Evolutionary conservation across 2,113 vertebrate genomes (phyloP), one percentile per base, ranked within the genome.

Genomic region (Peromyscus maniculatus): DNA sequence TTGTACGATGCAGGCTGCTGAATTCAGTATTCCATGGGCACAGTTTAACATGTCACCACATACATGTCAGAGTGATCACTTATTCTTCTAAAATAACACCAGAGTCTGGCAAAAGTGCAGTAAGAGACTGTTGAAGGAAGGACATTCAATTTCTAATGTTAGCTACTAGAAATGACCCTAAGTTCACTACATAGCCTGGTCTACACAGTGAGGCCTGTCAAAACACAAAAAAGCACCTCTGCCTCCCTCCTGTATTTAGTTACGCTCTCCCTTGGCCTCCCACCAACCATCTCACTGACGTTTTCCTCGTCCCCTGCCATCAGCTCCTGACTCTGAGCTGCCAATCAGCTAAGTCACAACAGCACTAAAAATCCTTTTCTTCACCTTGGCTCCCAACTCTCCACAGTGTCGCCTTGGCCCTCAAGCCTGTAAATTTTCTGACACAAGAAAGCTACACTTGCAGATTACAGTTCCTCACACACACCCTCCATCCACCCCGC

Each of bases 11-110:
- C 12, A 83, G 79, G 19, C 33, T 86, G 59, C 43, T 7, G 28
- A 79, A 87, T 7, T 84, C 46, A 91, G 89, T 66, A 87, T 59
- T 91, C 67, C 28, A 72, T 43, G 24, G 22, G 87, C 31, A 96
- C 0, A 94, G 39, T 39, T 91, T 87, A 87, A 74, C 49, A 88
- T 11, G 12, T 33, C 69, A 91, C 94, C 52, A 96, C 87, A 88
- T 46, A 91, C 1, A n/a, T 52, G 91, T 59, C 31, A 95, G 36
- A 64, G 87, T 62, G 93, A 71, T 74, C 57, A 67, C 80, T 84
- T 49, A 67, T 49, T 64, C 89, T 74, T 93, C 71, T 67, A 95
- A 93, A 89, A 96, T 19, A 78, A 87, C 1, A 91, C 33, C 83
- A 24, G 62, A 89, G n/a, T 94, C 52, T 78, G 89, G 89, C 46